A percentile compares a stretch with the other conserved stretches of the same genome.
Evolutionary conservation across 2,888 invertebrate species (phyloP).

Genomic region (Brachylomia viminalis): DNA sequence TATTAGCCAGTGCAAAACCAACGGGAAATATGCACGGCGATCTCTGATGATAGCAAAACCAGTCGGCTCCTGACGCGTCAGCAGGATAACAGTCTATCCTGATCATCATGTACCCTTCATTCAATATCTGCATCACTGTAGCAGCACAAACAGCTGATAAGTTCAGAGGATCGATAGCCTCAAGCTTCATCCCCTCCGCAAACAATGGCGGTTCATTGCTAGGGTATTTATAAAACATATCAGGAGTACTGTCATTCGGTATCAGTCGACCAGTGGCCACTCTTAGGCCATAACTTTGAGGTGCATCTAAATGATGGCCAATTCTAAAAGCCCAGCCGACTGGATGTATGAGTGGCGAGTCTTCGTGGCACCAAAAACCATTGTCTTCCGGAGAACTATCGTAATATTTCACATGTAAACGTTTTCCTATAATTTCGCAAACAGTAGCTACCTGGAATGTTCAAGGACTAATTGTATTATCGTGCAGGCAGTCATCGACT

Average conservation of each 20-base stretch:
- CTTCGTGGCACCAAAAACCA: constrained; percentile 99
- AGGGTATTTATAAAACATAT: constrained; percentile 93
- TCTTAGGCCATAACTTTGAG: constrained; percentile 94
- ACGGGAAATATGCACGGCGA: constrained; percentile 99
- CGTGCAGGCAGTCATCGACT: neutral
- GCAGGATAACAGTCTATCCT: constrained; percentile 98
- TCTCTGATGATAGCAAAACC: constrained; percentile 98
- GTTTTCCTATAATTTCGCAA: constrained; percentile 97
- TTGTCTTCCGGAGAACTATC: constrained; percentile 94
- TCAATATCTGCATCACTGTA: constrained; percentile 97
- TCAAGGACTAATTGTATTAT: neutral
- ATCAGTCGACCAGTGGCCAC: constrained; percentile 93
- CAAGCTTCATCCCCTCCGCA: constrained; percentile 97
- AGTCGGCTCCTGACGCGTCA: constrained; percentile 96
- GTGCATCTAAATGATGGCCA: constrained; percentile 97
- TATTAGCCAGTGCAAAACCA: constrained; percentile 97
- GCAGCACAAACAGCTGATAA: constrained; percentile 98
- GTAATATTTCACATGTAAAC: constrained; percentile 97
- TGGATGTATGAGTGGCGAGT: constrained; percentile 98
- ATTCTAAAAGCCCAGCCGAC: constrained; percentile 98
- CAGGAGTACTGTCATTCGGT: constrained; percentile 95
- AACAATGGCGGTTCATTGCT: constrained; percentile 91
- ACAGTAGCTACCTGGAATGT: constrained; percentile 94
- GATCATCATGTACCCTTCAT: constrained; percentile 98
- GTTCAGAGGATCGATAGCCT: constrained; percentile 99